Base-by-base conservation (phyloP, 2,797 vertebrate genomes). In the Balearica regulorum region DNA sequence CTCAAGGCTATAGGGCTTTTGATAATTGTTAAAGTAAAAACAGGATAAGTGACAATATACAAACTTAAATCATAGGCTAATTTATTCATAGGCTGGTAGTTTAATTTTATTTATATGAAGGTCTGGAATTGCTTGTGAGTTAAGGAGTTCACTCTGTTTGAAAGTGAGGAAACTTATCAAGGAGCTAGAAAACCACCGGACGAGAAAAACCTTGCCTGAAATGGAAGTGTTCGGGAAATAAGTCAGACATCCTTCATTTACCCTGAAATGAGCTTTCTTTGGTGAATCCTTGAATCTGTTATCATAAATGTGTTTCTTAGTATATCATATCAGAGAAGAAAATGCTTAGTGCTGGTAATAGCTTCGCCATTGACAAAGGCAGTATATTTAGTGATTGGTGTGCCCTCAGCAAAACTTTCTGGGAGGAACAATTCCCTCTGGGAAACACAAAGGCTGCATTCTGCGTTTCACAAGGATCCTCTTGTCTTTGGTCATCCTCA, bases 381-480 rank as follows among this genome's bases (percentile, higher is more conserved):
- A 16, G 24, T 46, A 7, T 61, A 53, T 80, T 58, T 66, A 60
- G 53, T 28, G 64, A 53, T 55, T 70, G 41, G 24, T 90, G 81
- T 82, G 20, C 51, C 31, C 15, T 83, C 58, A 31, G 73, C 55
- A 55, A 39, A 7, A 55, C 37, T 69, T 69, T 62, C 13, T 87
- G 73, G 54, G 64, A 84, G 77, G 31, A 93, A 0, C 25, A 44
- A 0, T 72, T 92, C 66, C 73, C 46, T 44, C 15, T 44, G 81
- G 43, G 64, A 73, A 66, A 21, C 89, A 91, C 65, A 93, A 86
- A 72, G 65, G n/a, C 61, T 91, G 22, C 81, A 80, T 89, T 90
- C 81, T 96, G 81, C 65, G 55, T 89, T 90, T 71, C 68, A 92
- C 89, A 92, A 93, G 83, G 54, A 79, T 95, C 68, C 51, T 84